Conservation (phyloP, 2,888 invertebrate genomes). For the Julus scanicus region DNA sequence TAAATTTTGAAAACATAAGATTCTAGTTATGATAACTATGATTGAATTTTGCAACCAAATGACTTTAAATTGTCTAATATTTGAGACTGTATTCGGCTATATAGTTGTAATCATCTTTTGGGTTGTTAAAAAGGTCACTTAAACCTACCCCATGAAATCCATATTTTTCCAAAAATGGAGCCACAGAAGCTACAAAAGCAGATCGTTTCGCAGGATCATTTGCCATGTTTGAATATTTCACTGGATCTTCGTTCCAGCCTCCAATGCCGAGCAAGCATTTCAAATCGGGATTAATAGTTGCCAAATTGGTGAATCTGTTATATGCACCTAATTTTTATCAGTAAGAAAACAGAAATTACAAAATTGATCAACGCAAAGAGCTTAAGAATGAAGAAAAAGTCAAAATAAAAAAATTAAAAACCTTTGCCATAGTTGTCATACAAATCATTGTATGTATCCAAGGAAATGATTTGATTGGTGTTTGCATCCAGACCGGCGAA, state of each 20-base stretch:
- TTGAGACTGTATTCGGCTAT: too few relatives aligned
- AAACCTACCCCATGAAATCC: conserved; percentile 76
- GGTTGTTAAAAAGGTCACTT: not conserved
- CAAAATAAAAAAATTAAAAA: conserved; percentile 60
- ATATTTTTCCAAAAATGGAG: conserved; percentile 70
- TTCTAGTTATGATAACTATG: not conserved
- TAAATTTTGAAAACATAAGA: conserved; percentile 67
- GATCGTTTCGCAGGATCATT: conserved; percentile 66
- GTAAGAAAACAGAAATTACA: not conserved
- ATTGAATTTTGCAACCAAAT: not conserved
- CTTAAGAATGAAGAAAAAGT: not conserved
- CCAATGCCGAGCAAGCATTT: conserved; percentile 65
- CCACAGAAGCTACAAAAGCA: conserved; percentile 71
- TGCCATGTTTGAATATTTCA: conserved; percentile 64
- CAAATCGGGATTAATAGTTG: conserved; percentile 63
- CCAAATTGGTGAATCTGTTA: conserved; percentile 64
- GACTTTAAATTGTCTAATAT: too few relatives aligned
- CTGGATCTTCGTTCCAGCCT: conserved; percentile 71
- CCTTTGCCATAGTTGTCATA: conserved; percentile 73
- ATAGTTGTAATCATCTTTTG: too few relatives aligned
- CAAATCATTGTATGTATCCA: conserved; percentile 71
- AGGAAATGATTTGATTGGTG: conserved; percentile 66
- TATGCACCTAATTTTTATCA: conserved; percentile 62
- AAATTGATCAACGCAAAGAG: not conserved
- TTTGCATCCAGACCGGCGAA: conserved; percentile 74